These are phyloP conservation scores for Rugalucina vietnamica DNA, from an alignment of 2,888 invertebrate genomes.

Conservation along the genomic window DNA sequence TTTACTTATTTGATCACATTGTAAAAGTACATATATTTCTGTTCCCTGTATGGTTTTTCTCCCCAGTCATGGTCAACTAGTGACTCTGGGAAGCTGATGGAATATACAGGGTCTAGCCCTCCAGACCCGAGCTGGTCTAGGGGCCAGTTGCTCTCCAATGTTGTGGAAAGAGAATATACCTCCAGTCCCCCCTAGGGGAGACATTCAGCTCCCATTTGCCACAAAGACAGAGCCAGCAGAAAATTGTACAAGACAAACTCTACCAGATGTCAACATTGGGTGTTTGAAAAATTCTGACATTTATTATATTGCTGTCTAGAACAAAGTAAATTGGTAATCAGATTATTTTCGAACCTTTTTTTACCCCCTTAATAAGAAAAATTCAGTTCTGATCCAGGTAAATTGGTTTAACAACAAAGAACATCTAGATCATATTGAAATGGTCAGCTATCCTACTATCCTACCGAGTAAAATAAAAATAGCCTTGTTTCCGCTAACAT, in stretches of 20 bases:
- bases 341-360: no score
- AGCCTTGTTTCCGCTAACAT: no score
- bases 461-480: no score
- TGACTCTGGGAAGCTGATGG: constrained; percentile 67
- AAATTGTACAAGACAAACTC: constrained; percentile 19
- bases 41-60: constrained; percentile 78
- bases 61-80: constrained; percentile 71
- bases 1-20: no score
- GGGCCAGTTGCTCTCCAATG: constrained; percentile 69
- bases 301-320: no score
- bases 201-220: constrained; percentile 61
- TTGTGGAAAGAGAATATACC: constrained; percentile 73
- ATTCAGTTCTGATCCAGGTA: no score
- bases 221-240: constrained; percentile 24
- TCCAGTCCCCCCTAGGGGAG: constrained; percentile 52
- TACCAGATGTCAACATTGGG: constrained; percentile 36
- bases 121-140: constrained; percentile 52
- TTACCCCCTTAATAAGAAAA: no score
- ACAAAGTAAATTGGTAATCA: no score
- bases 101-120: constrained; percentile 71
- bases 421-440: no score
- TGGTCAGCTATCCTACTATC: no score
- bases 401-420: no score
- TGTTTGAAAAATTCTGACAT: neutral
- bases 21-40: constrained; percentile 17